phyloP scores from a whole-genome alignment of 2,113 vertebrate genomes.

The Coptodon bakossiorum region DNA sequence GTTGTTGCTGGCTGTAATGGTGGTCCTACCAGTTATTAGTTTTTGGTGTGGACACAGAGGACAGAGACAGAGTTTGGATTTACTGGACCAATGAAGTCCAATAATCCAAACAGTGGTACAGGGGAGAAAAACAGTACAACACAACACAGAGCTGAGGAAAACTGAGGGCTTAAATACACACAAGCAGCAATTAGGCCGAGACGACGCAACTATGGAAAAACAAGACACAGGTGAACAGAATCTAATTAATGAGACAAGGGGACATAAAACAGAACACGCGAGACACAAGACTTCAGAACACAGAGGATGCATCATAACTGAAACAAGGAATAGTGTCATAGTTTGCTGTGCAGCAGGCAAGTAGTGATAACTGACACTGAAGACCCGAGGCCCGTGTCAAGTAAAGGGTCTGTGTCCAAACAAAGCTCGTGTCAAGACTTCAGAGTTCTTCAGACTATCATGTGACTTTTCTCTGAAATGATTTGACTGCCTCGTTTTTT shows the following conservation, averaged over 20 bases:
- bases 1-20: background rate
- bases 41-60: background rate
- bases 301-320: background rate
- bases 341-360: background rate
- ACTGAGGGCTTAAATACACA: too few relatives aligned
- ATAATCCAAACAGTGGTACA: background rate
- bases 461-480: background rate
- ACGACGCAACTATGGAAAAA: background rate
- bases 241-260: background rate
- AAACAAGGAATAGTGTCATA: background rate
- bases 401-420: background rate
- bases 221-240: background rate
- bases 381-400: background rate
- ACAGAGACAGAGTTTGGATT: background rate
- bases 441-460: background rate
- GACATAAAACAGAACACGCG: background rate
- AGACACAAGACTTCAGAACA: background rate
- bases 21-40: accelerated
- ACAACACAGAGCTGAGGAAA: too few relatives aligned
- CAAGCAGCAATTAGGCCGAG: too few relatives aligned
- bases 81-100: background rate
- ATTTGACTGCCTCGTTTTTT: background rate
- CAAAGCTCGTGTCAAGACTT: accelerated
- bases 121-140: accelerated
- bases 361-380: too few relatives aligned